phyloP scores from a whole-genome alignment of 2,113 vertebrate species.

The Balaenoptera acutorostrata region DNA sequence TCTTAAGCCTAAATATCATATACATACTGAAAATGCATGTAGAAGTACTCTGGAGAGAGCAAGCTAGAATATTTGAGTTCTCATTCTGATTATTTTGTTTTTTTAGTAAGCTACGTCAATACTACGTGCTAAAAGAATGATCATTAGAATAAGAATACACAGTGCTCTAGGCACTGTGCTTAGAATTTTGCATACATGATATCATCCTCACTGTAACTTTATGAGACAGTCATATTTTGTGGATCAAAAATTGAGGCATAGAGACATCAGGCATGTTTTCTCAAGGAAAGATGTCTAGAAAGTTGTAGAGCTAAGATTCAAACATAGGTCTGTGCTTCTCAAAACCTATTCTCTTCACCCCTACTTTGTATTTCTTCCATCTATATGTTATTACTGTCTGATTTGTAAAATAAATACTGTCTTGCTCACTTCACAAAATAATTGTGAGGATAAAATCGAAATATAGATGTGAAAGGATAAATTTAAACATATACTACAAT shows the following conservation, averaged over 20 bases:
- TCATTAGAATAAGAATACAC: background rate
- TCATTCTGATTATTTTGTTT: background rate
- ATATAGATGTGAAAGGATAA: background rate
- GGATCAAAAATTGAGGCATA: background rate
- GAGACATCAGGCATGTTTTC: background rate
- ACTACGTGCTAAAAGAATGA: background rate
- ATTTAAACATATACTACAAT: background rate
- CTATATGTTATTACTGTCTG: background rate
- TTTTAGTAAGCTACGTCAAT: background rate
- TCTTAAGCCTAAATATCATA: background rate
- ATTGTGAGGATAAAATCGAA: background rate
- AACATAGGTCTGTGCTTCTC: background rate
- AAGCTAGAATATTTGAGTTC: background rate
- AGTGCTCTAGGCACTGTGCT: background rate
- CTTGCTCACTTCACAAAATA: background rate
- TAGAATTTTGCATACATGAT: background rate
- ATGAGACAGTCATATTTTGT: background rate
- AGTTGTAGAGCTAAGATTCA: background rate
- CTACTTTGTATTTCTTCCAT: background rate
- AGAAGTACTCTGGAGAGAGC: background rate
- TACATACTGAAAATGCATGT: background rate
- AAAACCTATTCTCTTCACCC: background rate
- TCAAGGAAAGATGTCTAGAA: background rate
- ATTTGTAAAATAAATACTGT: background rate
- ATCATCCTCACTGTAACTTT: background rate